Base-by-base conservation (phyloP, 2,797 vertebrate species). In the Sebastes hopkinsi region DNA sequence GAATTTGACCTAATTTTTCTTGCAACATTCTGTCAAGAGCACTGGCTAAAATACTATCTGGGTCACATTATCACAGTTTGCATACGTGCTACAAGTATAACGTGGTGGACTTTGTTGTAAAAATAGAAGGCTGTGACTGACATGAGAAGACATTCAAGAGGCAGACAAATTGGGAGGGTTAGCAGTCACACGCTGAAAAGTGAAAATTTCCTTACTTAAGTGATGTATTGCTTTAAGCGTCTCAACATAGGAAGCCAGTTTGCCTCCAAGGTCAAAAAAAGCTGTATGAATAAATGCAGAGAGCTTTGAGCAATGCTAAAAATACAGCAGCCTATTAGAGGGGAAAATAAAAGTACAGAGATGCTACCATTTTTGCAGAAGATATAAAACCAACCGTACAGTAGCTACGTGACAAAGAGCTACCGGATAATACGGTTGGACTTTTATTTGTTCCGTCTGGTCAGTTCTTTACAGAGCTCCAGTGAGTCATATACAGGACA, bases 41-140 rank as follows among this genome's bases (percentile, higher is more conserved):
- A 68, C 69, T 52, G 79, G 72, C 67, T 81, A 56, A 82, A 77
- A 67, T 34, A 30, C 79, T 77, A 91, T 90, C 83, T 91, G 82
- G 91, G 92, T 92, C 90, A 91, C 74, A 72, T 88, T 90, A 88
- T 89, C 80, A 58, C 80, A 82, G 85, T 83, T 91, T 87, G 83
- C 87, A 88, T 67, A 81, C 64, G 82, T 73, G 84, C 81, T 72
- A 77, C 65, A 80, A 87, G 78, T 86, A 42, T 32, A 80, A 81
- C 79, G 67, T 77, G 27, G 11, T 22, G 61, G 77, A 86, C 67
- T 77, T 73, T 71, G 77, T 86, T 85, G 79, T 87, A 86, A 89
- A 90, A 87, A 91, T 90, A 90, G 84, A 62, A 46, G 23, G 54
- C 70, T 67, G 81, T 81, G 86, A 89, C 79, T 85, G 91, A 87